Percentiles rank a stretch among this genome's conserved stretches.
Evolutionary conservation across 2,113 vertebrate species (phyloP).

Genomic region (Hypocryptadius cinnamomeus): DNA sequence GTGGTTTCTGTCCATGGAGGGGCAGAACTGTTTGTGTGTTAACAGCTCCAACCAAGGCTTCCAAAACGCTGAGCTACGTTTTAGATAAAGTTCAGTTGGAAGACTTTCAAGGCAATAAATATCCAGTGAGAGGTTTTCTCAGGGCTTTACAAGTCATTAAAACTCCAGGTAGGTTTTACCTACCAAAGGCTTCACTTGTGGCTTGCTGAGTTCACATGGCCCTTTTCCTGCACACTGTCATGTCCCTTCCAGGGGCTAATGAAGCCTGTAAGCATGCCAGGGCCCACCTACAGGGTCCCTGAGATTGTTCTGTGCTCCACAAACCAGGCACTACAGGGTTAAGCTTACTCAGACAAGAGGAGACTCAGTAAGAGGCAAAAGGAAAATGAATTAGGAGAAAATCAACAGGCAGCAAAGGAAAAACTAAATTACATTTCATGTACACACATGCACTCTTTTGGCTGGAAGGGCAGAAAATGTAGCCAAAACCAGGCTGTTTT

Average conservation of each 20-base stretch:
- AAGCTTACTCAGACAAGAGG: conserved; percentile 30
- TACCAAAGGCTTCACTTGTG: neutral
- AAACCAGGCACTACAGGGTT: conserved; percentile 14
- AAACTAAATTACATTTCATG: conserved; percentile 61
- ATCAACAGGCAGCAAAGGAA: conserved; percentile 57
- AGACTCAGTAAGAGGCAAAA: conserved; percentile 43
- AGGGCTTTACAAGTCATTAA: conserved; percentile 46
- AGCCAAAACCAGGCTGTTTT: conserved; percentile 50
- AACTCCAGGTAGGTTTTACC: conserved; percentile 23
- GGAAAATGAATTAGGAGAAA: conserved; percentile 64
- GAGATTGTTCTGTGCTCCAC: neutral
- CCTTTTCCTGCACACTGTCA: neutral
- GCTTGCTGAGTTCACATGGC: neutral
- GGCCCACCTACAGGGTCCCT: neutral
- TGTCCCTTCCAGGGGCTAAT: neutral
- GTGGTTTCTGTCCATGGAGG: conserved; percentile 22
- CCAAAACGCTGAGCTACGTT: neutral
- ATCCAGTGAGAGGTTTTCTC: neutral
- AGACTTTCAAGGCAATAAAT: conserved; percentile 50
- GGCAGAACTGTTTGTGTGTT: neutral
- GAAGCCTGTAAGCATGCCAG: neutral
- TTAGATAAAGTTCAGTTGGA: conserved; percentile 33
- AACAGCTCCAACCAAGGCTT: neutral
- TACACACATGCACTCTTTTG: conserved; percentile 55
- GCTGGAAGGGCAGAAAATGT: conserved; percentile 43